Conservation (phyloP, 2,888 invertebrate species). For the Opisthograptis luteolata region DNA sequence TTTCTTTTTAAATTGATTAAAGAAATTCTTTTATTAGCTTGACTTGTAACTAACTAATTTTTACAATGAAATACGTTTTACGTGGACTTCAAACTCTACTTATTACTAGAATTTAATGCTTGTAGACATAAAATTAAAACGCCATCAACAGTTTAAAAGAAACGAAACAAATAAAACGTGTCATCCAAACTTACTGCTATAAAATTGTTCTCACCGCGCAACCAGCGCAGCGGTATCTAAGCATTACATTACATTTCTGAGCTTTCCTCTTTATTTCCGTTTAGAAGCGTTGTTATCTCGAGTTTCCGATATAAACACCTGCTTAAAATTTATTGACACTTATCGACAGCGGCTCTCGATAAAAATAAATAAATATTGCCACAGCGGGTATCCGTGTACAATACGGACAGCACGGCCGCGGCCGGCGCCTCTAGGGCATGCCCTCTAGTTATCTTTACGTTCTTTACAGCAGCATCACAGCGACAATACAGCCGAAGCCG, state of each 20-base stretch:
- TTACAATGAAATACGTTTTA: too few relatives aligned
- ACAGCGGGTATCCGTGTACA: slow-evolving; percentile 14
- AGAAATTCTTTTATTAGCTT: too few relatives aligned
- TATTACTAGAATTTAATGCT: slow-evolving; percentile 3
- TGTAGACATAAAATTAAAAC: slow-evolving; percentile 12
- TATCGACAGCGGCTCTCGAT: slow-evolving; percentile 44
- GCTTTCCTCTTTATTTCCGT: slow-evolving; percentile 43
- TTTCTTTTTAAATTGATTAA: too few relatives aligned
- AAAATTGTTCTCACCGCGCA: slow-evolving; percentile 14
- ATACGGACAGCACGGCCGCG: background rate
- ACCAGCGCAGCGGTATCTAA: background rate
- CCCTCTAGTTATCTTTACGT: slow-evolving; percentile 31
- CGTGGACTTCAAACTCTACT: too few relatives aligned
- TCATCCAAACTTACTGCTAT: slow-evolving; percentile 13
- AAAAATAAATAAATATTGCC: slow-evolving; percentile 53
- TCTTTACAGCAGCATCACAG: slow-evolving; percentile 3
- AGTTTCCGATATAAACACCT: slow-evolving; percentile 53
- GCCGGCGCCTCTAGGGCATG: slow-evolving; percentile 11
- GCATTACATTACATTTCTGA: slow-evolving; percentile 20
- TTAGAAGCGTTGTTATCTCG: slow-evolving; percentile 39
- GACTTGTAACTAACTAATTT: too few relatives aligned
- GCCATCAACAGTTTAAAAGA: slow-evolving; percentile 12
- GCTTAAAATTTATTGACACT: slow-evolving; percentile 59
- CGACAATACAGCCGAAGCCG: background rate
- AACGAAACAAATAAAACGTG: slow-evolving; percentile 9